Evolutionary conservation across 2,797 vertebrate genomes (phyloP).

Genomic region (Eulemur albifrons): DNA sequence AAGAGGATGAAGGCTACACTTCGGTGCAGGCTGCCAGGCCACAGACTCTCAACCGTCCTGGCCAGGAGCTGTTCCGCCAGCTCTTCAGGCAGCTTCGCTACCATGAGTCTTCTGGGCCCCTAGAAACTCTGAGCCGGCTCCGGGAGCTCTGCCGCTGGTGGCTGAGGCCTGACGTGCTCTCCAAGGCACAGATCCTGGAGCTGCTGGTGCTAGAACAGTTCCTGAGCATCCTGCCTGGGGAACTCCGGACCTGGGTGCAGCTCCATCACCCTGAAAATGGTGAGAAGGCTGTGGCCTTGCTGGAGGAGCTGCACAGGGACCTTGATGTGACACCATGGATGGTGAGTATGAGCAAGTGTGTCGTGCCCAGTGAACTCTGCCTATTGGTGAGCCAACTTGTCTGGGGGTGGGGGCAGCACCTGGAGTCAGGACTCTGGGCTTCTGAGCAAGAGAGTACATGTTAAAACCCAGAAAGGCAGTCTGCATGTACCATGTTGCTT

Average conservation of each 20-base stretch:
- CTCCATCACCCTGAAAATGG: conserved; percentile 70
- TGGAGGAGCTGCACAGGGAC: conserved; percentile 68
- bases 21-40: conserved; percentile 38
- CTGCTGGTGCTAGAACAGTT: conserved; percentile 77
- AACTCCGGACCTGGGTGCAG: conserved; percentile 76
- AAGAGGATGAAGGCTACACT: conserved; percentile 45
- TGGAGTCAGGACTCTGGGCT: background rate
- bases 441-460: background rate
- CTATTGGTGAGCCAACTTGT: background rate
- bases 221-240: conserved; percentile 71
- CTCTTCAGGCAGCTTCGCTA: conserved; percentile 78
- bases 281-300: conserved; percentile 61
- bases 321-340: background rate
- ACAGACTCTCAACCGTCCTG: conserved; percentile 73
- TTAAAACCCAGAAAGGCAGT: background rate
- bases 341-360: conserved; percentile 56
- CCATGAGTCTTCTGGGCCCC: conserved; percentile 73
- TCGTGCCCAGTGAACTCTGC: background rate
- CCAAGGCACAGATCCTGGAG: conserved; percentile 77
- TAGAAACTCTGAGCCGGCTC: conserved; percentile 71
- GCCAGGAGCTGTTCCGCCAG: conserved; percentile 78
- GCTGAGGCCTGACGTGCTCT: conserved; percentile 75
- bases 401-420: background rate
- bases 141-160: conserved; percentile 79
- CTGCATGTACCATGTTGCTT: background rate